Base-by-base conservation (phyloP, 2,113 vertebrate species). In the Setophaga kirtlandii region DNA sequence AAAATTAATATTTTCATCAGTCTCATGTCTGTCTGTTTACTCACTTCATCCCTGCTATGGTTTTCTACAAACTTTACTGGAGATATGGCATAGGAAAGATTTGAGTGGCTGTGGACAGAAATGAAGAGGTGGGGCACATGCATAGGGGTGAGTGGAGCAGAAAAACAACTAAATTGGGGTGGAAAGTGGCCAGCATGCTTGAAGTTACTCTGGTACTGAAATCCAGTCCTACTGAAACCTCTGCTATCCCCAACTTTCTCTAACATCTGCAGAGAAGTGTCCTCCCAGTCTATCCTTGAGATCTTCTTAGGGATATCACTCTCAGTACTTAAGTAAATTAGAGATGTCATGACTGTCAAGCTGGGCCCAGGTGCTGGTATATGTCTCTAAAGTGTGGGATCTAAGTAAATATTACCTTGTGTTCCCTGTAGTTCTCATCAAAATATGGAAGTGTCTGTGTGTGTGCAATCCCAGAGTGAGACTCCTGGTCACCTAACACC, bases 1-100 rank as follows among this genome's bases (percentile, higher is more conserved):
- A 95, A 97, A 93, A 94, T 90, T 94, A 80, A 74, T 93, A 85
- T 79, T 88, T 96, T 80, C 88, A 93, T 94, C 82, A 95, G 71
- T 47, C 88, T 89, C 82, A 70, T 60, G n/a, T 63, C n/a, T 77
- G 30, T 91, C 76, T 96, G 79, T 96, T 93, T 96, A 87, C 53
- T 24, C 53, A 75, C 69, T 90, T 88, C 55, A 83, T 83, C 65
- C 60, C 50, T 85, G n/a, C 69, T 49, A n/a, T 37, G 24, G 49
- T 84, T 82, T 91, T 58, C 77, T 70, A 73, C 53, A 73, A 60
- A 69, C 58, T 87, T 86, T 71, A 33, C 53, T 84, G 58, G 56
- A 35, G 91, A 58, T 55, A 37, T 68, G 65, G 49, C 80, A 78
- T 0, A 3, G 37, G n/a, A 56, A 73, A 62, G 58, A 47, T 58